Conservation (phyloP, 2,888 invertebrate genomes). For the Lochmaea capreae region DNA sequence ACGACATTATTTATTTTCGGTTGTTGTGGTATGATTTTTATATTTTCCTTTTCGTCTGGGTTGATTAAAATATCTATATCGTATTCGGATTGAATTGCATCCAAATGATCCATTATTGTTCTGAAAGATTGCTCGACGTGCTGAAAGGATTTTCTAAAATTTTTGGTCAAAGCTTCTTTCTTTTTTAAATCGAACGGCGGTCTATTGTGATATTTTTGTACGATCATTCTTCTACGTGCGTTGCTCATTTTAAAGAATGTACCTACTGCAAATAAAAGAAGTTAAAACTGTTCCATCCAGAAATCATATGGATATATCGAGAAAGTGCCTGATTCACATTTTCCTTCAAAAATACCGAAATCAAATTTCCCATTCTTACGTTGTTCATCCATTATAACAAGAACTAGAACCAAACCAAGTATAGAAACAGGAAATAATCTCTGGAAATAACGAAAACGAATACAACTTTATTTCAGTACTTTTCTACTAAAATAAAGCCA, state of each 20-base stretch:
- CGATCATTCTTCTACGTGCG: conserved; percentile 46
- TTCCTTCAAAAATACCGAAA: too few relatives aligned
- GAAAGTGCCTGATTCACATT: too few relatives aligned
- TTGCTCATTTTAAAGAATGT: conserved; percentile 18
- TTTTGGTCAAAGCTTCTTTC: conserved; percentile 39
- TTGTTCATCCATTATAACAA: too few relatives aligned
- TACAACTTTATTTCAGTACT: too few relatives aligned
- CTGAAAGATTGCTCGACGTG: conserved; percentile 37
- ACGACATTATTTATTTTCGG: conserved; percentile 34
- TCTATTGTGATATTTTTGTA: conserved; percentile 49
- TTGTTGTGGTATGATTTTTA: not conserved
- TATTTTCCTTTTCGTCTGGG: not conserved
- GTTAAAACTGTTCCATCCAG: not conserved
- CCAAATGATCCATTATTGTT: conserved; percentile 39
- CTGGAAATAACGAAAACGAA: too few relatives aligned
- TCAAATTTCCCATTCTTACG: too few relatives aligned
- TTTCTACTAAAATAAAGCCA: too few relatives aligned
- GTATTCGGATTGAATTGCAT: conserved; percentile 28
- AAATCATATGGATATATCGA: too few relatives aligned
- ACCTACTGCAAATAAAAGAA: not conserved
- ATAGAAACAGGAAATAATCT: too few relatives aligned
- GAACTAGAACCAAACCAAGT: too few relatives aligned
- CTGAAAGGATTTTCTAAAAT: conserved; percentile 34
- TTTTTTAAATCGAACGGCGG: conserved; percentile 50
- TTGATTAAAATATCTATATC: conserved; percentile 14